Conservation (phyloP, 2,797 vertebrate species). For the Harpagifer antarcticus region DNA sequence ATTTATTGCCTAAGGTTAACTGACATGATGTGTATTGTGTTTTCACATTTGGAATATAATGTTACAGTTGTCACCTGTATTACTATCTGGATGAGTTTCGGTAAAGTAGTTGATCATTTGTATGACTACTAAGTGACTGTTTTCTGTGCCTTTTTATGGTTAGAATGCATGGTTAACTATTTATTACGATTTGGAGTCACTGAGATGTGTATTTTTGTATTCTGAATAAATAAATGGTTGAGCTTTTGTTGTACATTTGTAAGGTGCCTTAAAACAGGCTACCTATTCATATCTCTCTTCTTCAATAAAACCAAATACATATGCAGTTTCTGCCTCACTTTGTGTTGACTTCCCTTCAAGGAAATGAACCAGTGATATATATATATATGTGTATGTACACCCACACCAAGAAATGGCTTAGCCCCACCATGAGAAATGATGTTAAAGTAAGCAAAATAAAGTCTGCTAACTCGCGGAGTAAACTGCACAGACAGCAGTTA, state of each 20-base stretch:
- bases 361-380: background rate
- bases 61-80: conserved; percentile 95
- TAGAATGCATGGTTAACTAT: conserved; percentile 98
- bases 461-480: no score
- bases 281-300: conserved; percentile 92
- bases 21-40: conserved; percentile 94
- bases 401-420: no score
- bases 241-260: conserved; percentile 92
- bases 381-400: no score
- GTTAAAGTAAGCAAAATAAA: no score
- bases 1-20: conserved; percentile 99
- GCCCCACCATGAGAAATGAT: no score
- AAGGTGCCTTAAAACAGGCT: conserved; percentile 88
- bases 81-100: conserved; percentile 95
- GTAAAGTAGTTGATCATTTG: conserved; percentile 98
- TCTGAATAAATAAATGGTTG: conserved; percentile 93
- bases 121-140: conserved; percentile 99
- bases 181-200: conserved; percentile 99
- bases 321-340: conserved; percentile 77
- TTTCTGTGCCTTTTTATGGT: conserved; percentile 99
- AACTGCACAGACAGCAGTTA: no score
- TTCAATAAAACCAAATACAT: conserved; percentile 96
- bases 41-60: conserved; percentile 99
- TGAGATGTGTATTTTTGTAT: conserved; percentile 99
- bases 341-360: background rate